Base-by-base conservation (phyloP, 1,140 invertebrate species). In the Drosophila repleta region DNA sequence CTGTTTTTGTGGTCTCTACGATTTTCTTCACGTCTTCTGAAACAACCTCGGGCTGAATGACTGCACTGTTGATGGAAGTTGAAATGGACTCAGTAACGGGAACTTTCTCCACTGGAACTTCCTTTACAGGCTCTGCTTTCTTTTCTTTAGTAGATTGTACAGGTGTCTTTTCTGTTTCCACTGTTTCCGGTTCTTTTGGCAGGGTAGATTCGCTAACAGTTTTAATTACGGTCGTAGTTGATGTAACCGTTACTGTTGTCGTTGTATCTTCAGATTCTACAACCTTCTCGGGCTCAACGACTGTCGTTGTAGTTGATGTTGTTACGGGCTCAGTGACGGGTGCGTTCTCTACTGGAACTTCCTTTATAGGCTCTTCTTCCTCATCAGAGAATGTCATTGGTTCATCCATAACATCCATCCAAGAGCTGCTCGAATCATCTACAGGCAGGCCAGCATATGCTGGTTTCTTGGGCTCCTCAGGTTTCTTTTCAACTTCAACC, bases 351-450 rank as follows among this genome's bases (percentile, higher is more conserved):
- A 53, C 51, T 20, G 51, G 51, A 6, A 13, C n/a, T 41, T 41
- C 39, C 13, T 41, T 41, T 4, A 3, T 5, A 15, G 39, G 39
- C 15, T 41, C 39, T 48, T 70, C 92, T 68, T 93, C 93, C 21
- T 93, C 91, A 53, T 92, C 90, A 45, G 92, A 91, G 43, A 92
- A 91, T n/a, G 82, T 77, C 52, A 94, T 92, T 56, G 92, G 79
- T 21, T 89, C 91, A 60, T 89, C 91, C 7, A 51, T 7, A 7
- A 51, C 48, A 4, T 49, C 46, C 21, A 49, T 46, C 45, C 45
- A 46, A 13, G 45, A 4, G 17, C 18, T 46, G 5, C 10, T 49
- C 5, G 46, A 49, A 4, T 49, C 45, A 24, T 49, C 46, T 24
- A 49, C 49, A 0, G 49, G 49, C 26, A 51, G 24, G 0, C 48